Base-by-base conservation (phyloP, 1,140 invertebrate genomes). In the Calephelis nemesis region DNA sequence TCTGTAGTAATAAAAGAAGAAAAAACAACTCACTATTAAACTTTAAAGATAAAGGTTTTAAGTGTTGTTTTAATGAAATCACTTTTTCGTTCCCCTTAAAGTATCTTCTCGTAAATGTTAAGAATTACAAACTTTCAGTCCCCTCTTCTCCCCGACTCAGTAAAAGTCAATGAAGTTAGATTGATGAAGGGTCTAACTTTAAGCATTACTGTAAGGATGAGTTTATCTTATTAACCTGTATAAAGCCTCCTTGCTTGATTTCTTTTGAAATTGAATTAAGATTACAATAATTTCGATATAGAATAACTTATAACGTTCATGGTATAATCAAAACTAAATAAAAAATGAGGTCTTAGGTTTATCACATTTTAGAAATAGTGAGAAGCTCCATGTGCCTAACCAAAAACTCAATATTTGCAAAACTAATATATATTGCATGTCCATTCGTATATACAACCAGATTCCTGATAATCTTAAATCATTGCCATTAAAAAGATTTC, bases 141-240 rank as follows among this genome's bases (percentile, higher is more conserved):
- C 63, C 63, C 49, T 42, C 45, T 66, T 54, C 50, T 50, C 50
- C 39, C 40, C 50, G 64, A 58, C 49, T 66, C 64, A 66, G 52
- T 66, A 52, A 45, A 54, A 66, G 52, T 58, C 52, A 58, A 58
- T 58, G 52, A 65, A 65, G 58, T 68, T 69, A 63, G 67, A 72
- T 72, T 72, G 71, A 72, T 72, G 71, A 69, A 68, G 66, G 62
- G 45, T 40, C 66, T 50, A 72, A 72, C 71, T 72, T 72, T 69
- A 47, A 48, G 60, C 71, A 60, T 67, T 67, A 72, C 63, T 72
- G 63, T 63, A 48, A 64, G 54, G 54, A 47, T 63, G 67, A 72
- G 71, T 69, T 72, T 69, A 69, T 65, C 63, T 72, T 52, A 66
- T 66, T 65, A 65, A 65, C 64, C 64, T 65, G 52, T 30, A 30